These are phyloP conservation scores for Prunella himalayana DNA, from an alignment of 2,113 vertebrate genomes.

Conservation along the genomic window DNA sequence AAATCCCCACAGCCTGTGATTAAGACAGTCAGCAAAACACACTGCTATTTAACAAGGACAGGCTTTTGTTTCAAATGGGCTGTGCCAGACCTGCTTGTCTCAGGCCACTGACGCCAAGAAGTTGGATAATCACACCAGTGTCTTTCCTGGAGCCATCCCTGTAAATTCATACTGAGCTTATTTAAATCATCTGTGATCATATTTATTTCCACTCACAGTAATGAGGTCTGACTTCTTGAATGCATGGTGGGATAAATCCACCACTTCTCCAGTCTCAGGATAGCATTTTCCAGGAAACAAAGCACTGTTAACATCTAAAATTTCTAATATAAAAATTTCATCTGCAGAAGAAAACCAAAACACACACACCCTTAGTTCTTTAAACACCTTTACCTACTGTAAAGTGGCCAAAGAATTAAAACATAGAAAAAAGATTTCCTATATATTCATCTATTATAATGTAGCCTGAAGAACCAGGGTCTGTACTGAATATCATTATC, in stretches of 20 bases:
- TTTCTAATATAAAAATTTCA: background rate
- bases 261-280: background rate
- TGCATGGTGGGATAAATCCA: background rate
- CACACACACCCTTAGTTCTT: background rate
- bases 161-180: background rate
- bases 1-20: background rate
- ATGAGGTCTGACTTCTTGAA: background rate
- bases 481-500: background rate
- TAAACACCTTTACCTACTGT: background rate
- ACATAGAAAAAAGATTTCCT: background rate
- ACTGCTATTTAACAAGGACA: background rate
- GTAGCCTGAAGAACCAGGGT: background rate
- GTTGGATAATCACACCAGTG: background rate
- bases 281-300: background rate
- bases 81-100: constrained; percentile 14
- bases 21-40: background rate
- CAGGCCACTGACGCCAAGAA: background rate
- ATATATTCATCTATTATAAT: background rate
- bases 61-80: background rate
- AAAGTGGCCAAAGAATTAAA: background rate
- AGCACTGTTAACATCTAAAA: background rate
- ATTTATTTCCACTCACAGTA: background rate
- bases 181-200: background rate
- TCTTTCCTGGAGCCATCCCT: background rate
- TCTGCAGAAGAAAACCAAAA: background rate